phyloP scores from a whole-genome alignment of 2,797 vertebrate species.

The Balearica regulorum region DNA sequence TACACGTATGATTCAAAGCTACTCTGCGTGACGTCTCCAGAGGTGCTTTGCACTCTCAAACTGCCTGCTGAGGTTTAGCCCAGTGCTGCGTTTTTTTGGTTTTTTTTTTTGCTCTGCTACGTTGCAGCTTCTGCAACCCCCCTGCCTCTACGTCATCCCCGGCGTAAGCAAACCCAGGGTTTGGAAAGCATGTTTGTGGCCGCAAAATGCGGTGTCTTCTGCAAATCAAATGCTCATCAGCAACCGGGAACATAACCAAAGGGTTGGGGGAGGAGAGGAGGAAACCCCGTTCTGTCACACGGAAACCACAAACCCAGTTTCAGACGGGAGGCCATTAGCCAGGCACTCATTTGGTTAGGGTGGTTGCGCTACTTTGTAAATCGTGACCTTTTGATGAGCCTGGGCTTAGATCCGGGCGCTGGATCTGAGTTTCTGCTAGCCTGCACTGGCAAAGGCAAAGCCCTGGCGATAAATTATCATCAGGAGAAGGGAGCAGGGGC shows the following conservation, averaged over 20 bases:
- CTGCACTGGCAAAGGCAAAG: not conserved
- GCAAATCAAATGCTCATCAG: not conserved
- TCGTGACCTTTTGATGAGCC: not conserved
- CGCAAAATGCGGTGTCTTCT: not conserved
- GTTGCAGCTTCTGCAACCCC: not conserved
- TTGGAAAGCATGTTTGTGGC: not conserved
- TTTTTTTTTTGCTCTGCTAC: not conserved
- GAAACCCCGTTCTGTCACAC: not conserved
- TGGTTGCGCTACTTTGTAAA: not conserved
- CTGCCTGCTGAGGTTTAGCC: not conserved
- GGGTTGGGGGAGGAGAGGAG: not conserved
- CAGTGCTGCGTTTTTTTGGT: fast-evolving
- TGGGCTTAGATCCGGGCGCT: not conserved
- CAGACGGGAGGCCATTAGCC: not conserved
- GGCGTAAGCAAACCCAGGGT: fast-evolving
- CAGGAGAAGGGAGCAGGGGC: not conserved
- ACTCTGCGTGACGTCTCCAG: fast-evolving
- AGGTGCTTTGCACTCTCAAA: not conserved
- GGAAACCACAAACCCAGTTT: not conserved
- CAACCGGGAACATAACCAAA: not conserved
- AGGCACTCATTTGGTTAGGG: not conserved
- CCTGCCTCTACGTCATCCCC: fast-evolving
- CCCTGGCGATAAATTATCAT: not conserved
- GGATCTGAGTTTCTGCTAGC: not conserved
- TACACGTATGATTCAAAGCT: not conserved